phyloP scores from a whole-genome alignment of 35 echinoderm and acorn worm genomes.

The Ptychodera flava region DNA sequence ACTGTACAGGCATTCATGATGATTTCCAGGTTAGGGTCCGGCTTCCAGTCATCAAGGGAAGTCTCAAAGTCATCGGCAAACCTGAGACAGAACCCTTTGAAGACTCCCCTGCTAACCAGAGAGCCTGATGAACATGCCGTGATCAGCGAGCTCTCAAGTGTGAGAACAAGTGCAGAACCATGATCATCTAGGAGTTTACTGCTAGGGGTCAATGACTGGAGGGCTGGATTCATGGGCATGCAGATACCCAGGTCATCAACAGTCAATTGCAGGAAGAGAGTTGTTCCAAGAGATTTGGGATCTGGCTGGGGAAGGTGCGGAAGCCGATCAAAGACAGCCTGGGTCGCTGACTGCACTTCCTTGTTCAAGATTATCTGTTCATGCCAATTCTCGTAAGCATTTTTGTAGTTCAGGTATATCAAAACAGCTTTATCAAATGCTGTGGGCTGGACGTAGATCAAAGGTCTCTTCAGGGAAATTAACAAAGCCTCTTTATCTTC shows the following conservation, averaged over 20 bases:
- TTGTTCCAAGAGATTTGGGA: constrained; percentile 28
- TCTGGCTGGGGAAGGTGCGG: constrained; percentile 16
- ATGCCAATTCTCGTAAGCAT: constrained; percentile 83
- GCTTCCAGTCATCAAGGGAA: constrained; percentile 67
- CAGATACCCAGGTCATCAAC: constrained; percentile 78
- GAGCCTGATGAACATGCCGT: constrained; percentile 65
- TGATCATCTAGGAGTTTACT: background rate
- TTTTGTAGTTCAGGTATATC: constrained; percentile 82
- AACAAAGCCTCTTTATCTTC: constrained; percentile 64
- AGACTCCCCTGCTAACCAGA: constrained; percentile 75
- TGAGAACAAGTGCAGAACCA: constrained; percentile 50
- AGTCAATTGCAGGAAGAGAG: constrained; percentile 62
- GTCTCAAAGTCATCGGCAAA: constrained; percentile 88
- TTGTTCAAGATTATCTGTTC: constrained; percentile 52
- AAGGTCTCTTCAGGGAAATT: constrained; percentile 49
- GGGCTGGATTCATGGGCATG: constrained; percentile 51
- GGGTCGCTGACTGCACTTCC: constrained; percentile 24
- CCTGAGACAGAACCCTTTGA: constrained; percentile 82
- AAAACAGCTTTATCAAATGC: constrained; percentile 82
- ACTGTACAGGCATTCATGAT: constrained; percentile 83
- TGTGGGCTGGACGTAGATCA: constrained; percentile 64
- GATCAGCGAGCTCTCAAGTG: constrained; percentile 79
- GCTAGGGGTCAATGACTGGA: constrained; percentile 9
- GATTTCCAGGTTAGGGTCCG: constrained; percentile 39
- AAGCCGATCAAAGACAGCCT: background rate